Base-by-base conservation (phyloP, 2,888 invertebrate species). In the Mythimna impura region DNA sequence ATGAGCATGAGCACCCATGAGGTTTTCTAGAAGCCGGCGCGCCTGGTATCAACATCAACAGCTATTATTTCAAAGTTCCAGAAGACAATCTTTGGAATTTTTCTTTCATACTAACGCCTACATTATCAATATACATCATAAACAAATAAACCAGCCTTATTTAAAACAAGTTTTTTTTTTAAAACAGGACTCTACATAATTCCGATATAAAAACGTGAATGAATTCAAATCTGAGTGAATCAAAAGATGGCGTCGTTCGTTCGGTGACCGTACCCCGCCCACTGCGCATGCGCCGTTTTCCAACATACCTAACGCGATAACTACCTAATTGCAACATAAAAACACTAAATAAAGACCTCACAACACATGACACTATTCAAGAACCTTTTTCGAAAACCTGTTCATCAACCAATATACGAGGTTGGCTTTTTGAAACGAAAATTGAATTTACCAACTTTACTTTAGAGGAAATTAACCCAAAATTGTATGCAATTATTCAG, bases 251-350 rank as follows among this genome's bases (percentile, higher is more conserved):
- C 81, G 85, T 81, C 74, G 75, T 66, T 66, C 78, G 80, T 81
- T 67, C 85, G 83, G 83, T 85, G 83, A 86, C 77, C 72, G 78
- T 78, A 79, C 83, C 85, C 86, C 86, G 83, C 86, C 86, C 86
- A 86, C 86, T 74, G 85, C 80, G 82, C 74, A 70, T 63, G 74
- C 80, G 69, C 73, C 62, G 66, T 68, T 69, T 77, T 60, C 62
- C 73, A 54, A 76, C 63, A 82, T 75, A 86, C 77, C 82, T 78
- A 82, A 80, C 80, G 77, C 70, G 73, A 84, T 86, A 84, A 85
- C 68, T 84, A 86, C 84, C 77, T 85, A 84, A 82, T 85, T 86
- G 82, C 82, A 84, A 79, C 76, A 86, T 84, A 86, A 86, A 84
- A 66, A 86, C 79, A 77, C 76, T 78, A 84, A 86, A 86, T 83